Percentiles rank a stretch among this genome's conserved stretches.
These are phyloP conservation scores for Crypturellus tataupa DNA, from an alignment of 2,797 vertebrate genomes.

Conservation along the genomic window DNA sequence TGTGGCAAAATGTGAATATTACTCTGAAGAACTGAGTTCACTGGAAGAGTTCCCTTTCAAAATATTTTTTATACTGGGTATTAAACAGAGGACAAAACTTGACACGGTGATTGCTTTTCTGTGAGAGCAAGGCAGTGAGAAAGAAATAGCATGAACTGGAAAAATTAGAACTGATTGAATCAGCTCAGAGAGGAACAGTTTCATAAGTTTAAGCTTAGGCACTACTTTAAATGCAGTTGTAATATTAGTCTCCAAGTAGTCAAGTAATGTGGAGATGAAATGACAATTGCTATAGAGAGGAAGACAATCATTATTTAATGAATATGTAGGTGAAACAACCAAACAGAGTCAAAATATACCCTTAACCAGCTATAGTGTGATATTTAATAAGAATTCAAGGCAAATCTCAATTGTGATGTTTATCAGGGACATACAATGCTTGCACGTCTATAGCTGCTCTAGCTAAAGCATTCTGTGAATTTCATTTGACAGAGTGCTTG, in stretches of 20 bases:
- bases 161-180: constrained; percentile 57
- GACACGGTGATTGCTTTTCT: not conserved
- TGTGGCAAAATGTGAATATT: not conserved
- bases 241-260: not conserved
- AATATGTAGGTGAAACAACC: not conserved
- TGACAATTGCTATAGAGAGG: not conserved
- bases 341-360: not conserved
- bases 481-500: not conserved
- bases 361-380: not conserved
- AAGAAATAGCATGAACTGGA: constrained; percentile 43
- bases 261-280: not conserved
- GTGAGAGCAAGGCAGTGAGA: constrained; percentile 16
- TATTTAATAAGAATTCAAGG: not conserved
- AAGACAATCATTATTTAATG: not conserved
- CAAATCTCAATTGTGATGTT: not conserved
- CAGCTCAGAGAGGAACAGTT: constrained; percentile 14
- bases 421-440: not conserved
- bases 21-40: not conserved
- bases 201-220: not conserved
- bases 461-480: not conserved
- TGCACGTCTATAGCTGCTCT: not conserved
- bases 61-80: not conserved
- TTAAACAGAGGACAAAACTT: not conserved
- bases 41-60: not conserved
- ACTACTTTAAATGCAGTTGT: not conserved